These are phyloP conservation scores for human (Homo sapiens) DNA, from an alignment of 2,113 vertebrate genomes.

Conservation along the genomic window DNA sequence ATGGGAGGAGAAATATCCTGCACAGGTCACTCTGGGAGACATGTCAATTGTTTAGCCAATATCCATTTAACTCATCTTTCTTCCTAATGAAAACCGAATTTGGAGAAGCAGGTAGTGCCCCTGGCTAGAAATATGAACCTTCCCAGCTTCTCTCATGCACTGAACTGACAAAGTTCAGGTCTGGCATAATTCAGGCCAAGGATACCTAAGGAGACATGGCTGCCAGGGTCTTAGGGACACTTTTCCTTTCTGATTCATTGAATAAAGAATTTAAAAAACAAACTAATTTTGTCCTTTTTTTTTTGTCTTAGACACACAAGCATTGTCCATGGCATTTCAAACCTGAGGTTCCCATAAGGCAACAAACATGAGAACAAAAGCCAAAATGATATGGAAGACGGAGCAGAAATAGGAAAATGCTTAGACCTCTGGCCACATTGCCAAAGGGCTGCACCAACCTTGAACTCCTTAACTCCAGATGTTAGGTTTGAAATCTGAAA, in stretches of 20 bases:
- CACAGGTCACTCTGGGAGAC: background rate
- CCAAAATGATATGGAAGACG: no score
- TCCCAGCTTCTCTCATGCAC: background rate
- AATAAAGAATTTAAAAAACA: no score
- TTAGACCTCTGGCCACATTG: rapidly evolving
- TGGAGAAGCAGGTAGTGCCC: background rate
- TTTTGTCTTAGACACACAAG: background rate
- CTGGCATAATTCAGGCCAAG: rapidly evolving
- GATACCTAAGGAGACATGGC: background rate
- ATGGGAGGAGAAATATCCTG: background rate
- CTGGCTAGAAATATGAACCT: background rate
- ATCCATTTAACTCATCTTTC: background rate
- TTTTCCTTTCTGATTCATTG: background rate
- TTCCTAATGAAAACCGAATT: background rate
- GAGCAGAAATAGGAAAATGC: background rate
- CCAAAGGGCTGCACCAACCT: rapidly evolving
- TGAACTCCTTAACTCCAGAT: background rate
- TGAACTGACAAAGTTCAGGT: background rate
- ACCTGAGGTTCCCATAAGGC: background rate
- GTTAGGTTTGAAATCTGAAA: background rate
- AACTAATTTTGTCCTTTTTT: background rate
- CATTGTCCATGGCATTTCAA: no score
- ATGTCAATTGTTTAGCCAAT: background rate
- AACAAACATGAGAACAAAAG: background rate
- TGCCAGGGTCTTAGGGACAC: background rate